Evolutionary conservation across 2,888 invertebrate species (phyloP), one percentile per base, ranked within the genome.

Genomic region (Eurois occulta): DNA sequence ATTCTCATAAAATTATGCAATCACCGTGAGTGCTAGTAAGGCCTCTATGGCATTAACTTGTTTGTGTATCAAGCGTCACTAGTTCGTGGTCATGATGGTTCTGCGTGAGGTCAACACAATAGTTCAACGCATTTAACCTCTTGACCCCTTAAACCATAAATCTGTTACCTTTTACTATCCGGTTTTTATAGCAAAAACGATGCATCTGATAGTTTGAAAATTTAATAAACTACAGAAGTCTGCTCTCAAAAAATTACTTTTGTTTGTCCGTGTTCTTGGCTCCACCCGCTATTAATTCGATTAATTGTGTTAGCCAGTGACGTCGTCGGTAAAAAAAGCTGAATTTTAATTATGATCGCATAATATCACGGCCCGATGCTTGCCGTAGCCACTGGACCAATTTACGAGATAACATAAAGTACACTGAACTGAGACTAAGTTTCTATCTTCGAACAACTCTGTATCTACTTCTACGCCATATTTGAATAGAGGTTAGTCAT

Each of bases 351-450:
- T 80, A 86, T 79, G 75, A 80, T 75, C 77, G 80, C 81, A 85
- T 86, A 84, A 87, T 86, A 84, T 83, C 87, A 90, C 88, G 90
- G 88, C 72, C 83, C 80, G 72, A 72, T 87, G 89, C 85, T 78
- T 81, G 66, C 85, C 77, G 70, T 88, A 87, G 70, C 81, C 86
- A 87, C 81, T 87, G 84, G 85, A 90, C 85, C 89, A 87, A 82
- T 75, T 83, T 83, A 80, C 72, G 46, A 86, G 83, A 86, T 83
- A 86, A 80, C 79, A 78, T 81, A 79, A 75, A 73, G 60, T 85
- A 89, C 84, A 78, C 87, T 75, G 68, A 76, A 77, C 75, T 69
- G 38, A 68, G 35, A 73, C 67, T 69, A 35, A 69, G 65, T 70
- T 64, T 69, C 46, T 75, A 48, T 71, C 66, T 68, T 76, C 48